These are phyloP conservation scores for Cassiopea xamachana DNA, from an alignment of 30 jellyfish, hydroid and myxozoan species.

Conservation along the genomic window DNA sequence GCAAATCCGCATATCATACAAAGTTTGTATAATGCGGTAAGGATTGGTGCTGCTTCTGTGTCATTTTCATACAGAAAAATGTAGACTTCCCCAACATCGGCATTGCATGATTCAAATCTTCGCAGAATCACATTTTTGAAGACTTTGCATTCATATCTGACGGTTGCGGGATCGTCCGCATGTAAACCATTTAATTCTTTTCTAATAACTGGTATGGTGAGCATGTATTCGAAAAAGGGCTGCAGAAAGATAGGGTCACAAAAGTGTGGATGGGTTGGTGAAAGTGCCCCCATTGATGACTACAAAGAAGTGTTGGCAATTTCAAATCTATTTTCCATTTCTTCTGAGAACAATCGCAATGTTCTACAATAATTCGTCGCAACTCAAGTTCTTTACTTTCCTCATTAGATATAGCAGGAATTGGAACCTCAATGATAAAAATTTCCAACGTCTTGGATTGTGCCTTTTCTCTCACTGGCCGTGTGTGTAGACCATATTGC, in stretches of 20 bases:
- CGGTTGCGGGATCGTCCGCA: not conserved
- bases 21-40: conserved; percentile 2
- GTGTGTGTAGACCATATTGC: conserved; percentile 6
- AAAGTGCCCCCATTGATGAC: not conserved
- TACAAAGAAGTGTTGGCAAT: not conserved
- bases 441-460: conserved; percentile 10
- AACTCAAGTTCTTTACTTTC: not conserved
- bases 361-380: not conserved
- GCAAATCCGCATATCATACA: conserved; percentile 15
- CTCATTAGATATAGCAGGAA: conserved; percentile 11
- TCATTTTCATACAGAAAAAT: conserved; percentile 19
- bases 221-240: conserved; percentile 9
- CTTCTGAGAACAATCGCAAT: not conserved
- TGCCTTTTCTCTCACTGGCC: conserved; percentile 32
- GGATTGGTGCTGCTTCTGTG: conserved; percentile 24
- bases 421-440: conserved; percentile 38
- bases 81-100: not conserved
- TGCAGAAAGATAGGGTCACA: not conserved
- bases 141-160: conserved; percentile 5
- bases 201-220: not conserved
- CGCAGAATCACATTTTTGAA: conserved; percentile 12
- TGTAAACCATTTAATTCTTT: not conserved
- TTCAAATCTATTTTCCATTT: not conserved
- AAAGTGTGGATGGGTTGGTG: not conserved
- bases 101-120: not conserved